phyloP scores from a whole-genome alignment of 2,797 vertebrate species.

The Alectoris magna region DNA sequence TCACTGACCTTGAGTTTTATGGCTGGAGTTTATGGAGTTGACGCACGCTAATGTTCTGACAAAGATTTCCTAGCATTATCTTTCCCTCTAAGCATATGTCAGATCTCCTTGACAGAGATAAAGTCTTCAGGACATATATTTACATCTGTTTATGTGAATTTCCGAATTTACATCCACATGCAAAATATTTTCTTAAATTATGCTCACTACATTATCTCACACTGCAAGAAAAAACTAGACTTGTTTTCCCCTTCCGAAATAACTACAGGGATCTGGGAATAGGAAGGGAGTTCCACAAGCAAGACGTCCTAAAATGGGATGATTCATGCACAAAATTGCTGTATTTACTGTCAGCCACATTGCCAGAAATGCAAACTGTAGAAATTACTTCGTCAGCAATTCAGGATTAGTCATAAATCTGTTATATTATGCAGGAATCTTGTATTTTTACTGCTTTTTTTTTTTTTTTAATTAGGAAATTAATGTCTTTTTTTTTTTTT shows the following conservation, averaged over 20 bases:
- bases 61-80: neutral
- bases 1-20: neutral
- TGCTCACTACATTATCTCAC: neutral
- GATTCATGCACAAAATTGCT: neutral
- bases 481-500: neutral
- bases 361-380: neutral
- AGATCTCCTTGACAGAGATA: neutral
- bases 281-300: neutral
- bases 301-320: neutral
- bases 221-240: neutral
- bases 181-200: neutral
- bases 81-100: neutral
- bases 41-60: neutral
- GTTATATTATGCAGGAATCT: neutral
- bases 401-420: neutral
- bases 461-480: neutral
- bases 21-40: neutral
- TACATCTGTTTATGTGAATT: slow-evolving; percentile 16
- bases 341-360: neutral
- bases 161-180: neutral
- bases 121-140: neutral
- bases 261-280: neutral
- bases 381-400: neutral
- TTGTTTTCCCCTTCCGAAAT: neutral
- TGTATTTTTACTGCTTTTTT: neutral